Base-by-base conservation (phyloP, 2,113 vertebrate species). In the Catagonus wagneri region DNA sequence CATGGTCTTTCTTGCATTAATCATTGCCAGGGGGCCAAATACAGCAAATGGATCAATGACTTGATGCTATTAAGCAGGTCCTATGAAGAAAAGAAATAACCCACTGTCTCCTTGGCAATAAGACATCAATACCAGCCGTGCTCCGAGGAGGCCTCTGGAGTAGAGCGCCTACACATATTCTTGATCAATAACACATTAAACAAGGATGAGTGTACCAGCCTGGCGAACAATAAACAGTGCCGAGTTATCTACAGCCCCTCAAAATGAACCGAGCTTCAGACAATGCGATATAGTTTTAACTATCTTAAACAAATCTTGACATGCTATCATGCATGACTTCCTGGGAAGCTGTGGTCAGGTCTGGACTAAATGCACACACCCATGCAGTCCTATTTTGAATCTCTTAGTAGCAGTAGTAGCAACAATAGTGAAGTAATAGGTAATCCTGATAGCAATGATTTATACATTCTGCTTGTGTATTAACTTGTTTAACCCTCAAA, bases 11-110 rank as follows among this genome's bases (percentile, higher is more conserved):
- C 25, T 79, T 83, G 85, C 36, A 63, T 91, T 83, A 94, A 65
- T 15, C 17, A 80, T 58, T 92, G 27, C 90, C 91, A 75, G 58
- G 68, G 54, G 80, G 29, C 61, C 74, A 95, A 66, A 85, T 78
- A 85, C 68, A 89, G 80, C 92, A 97, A 95, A 95, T 86, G 63
- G 65, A 84, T 96, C 87, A 92, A 96, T 96, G 86, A 39, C 8
- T 56, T 85, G 65, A 83, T 95, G 79, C 32, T 89, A 63, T 95
- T 93, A 89, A 72, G 74, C 56, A 92, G 12, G n/a, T 95, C 32
- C 83, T 68, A 58, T 50, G 65, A 89, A 94, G 72, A 76, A 96
- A 90, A 90, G 60, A 90, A 95, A 93, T 78, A 76, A 7, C 10
- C 17, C 34, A 23, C n/a, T 58, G 52, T 86, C 14, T 86, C 58